phyloP scores from a whole-genome alignment of 2,113 vertebrate genomes.

The Ptilonorhynchus violaceus region DNA sequence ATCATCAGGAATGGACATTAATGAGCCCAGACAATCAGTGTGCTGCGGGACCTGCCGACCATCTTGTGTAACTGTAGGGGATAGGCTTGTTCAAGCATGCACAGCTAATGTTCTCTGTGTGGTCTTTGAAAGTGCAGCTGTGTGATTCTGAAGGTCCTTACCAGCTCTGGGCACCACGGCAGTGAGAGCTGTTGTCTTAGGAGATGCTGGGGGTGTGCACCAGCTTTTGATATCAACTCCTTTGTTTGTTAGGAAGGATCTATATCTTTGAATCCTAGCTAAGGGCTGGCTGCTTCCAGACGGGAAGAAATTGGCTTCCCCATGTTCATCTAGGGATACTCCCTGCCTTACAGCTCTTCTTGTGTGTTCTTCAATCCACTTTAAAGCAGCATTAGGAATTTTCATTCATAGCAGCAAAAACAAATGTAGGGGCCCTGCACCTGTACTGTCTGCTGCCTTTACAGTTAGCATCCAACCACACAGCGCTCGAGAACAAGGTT shows the following conservation, averaged over 20 bases:
- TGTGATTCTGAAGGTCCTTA: not conserved
- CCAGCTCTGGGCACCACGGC: not conserved
- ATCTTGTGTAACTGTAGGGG: not conserved
- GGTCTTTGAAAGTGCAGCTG: not conserved
- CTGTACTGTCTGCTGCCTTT: not conserved
- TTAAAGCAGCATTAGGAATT: not conserved
- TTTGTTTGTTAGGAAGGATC: not conserved
- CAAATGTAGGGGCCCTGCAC: not conserved
- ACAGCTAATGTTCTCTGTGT: not conserved
- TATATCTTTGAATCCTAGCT: not conserved
- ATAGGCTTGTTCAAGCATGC: not conserved
- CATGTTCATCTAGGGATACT: not conserved
- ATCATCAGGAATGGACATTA: not conserved
- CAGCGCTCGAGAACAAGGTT: fast-evolving
- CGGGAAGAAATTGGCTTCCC: not conserved
- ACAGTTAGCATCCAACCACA: not conserved
- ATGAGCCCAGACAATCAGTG: not conserved
- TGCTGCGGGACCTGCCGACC: not conserved
- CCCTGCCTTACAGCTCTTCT: not conserved
- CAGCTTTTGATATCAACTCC: not conserved
- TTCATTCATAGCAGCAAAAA: not conserved
- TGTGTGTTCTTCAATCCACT: not conserved
- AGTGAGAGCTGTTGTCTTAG: not conserved
- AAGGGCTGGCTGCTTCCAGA: not conserved
- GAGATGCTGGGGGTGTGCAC: not conserved